phyloP scores from a whole-genome alignment of 2,888 invertebrate species.

The Spatulosminthurus flaviceps region DNA sequence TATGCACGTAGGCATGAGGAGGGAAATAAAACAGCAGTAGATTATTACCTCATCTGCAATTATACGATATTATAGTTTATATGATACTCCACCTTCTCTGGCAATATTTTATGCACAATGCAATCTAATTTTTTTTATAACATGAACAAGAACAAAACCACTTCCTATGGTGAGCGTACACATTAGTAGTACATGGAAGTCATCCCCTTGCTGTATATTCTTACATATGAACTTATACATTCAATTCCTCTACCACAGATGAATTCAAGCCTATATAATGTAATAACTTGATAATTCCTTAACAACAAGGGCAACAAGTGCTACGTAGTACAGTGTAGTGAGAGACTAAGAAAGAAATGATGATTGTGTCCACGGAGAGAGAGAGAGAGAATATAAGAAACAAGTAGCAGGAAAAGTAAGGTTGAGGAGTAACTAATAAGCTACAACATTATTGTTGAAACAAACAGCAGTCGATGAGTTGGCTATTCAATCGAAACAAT shows the following conservation, averaged over 20 bases:
- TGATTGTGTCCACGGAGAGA: background rate
- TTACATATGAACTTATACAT: no score
- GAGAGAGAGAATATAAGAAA: background rate
- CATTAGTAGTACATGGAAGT: no score
- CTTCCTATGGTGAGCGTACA: background rate
- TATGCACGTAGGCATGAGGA: background rate
- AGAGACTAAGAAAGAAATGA: slow-evolving; percentile 28
- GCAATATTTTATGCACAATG: slow-evolving; percentile 10
- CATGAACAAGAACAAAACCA: background rate
- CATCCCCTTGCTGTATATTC: no score
- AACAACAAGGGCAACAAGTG: slow-evolving; percentile 2
- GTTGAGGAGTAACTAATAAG: background rate
- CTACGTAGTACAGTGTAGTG: background rate
- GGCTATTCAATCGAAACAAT: slow-evolving; percentile 36
- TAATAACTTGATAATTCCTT: slow-evolving; percentile 32
- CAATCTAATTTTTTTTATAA: background rate
- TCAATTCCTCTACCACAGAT: no score
- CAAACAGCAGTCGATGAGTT: slow-evolving; percentile 31
- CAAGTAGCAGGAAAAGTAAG: slow-evolving; percentile 32
- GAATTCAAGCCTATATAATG: slow-evolving; percentile 23
- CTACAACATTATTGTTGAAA: slow-evolving; percentile 1
- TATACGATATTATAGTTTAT: background rate
- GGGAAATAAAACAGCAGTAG: slow-evolving; percentile 7
- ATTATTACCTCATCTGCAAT: slow-evolving; percentile 1
- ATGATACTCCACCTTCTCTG: slow-evolving; percentile 6